Evolutionary conservation across 2,797 vertebrate species (phyloP), one percentile per base, ranked within the genome.

Genomic region (Tangara arthus): DNA sequence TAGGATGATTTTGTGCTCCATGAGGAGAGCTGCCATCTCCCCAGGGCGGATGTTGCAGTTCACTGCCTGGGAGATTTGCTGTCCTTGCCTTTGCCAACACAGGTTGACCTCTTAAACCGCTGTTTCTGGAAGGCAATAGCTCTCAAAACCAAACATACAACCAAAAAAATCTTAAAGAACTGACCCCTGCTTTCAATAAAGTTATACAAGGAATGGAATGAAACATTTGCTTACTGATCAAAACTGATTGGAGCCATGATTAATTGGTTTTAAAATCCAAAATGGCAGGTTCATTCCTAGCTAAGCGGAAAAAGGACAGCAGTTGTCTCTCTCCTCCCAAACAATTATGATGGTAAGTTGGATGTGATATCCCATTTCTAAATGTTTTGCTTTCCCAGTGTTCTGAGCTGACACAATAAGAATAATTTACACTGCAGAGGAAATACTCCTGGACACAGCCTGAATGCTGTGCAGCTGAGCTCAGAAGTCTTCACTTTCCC

Each of bases 101-200:
- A 12, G 0, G 0, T 0, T n/a, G 61, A 47, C 21, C 8, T 66
- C 42, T 46, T n/a, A 35, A 32, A 5, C 11, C 18, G 16, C 34
- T 47, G 6, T 35, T 47, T 87, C 57, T 89, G 52, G 55, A 79
- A 85, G 30, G 44, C 7, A 53, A 23, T 7, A 55, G n/a, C 28
- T 84, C 50, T 32, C 50, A 77, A 79, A 91, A 76, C 9, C n/a
- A 89, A 92, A 60, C 32, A 90, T 35, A 15, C 14, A 32, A 50
- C 8, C 6, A 35, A 35, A 68, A n/a, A 69, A 76, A 89, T 39
- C 28, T 35, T 76, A 49, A 73, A 87, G 91, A 73, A 41, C 28
- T 66, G 7, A 19, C 12, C 52, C 24, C 55, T 49, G 32, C 35
- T 89, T 94, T 79, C 61, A 18, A 15, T 55, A 30, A 82, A 82